Percentiles rank a stretch among this genome's conserved stretches.
These are phyloP conservation scores for Pachypsylla venusta DNA, from an alignment of 1,140 invertebrate genomes.

Conservation along the genomic window DNA sequence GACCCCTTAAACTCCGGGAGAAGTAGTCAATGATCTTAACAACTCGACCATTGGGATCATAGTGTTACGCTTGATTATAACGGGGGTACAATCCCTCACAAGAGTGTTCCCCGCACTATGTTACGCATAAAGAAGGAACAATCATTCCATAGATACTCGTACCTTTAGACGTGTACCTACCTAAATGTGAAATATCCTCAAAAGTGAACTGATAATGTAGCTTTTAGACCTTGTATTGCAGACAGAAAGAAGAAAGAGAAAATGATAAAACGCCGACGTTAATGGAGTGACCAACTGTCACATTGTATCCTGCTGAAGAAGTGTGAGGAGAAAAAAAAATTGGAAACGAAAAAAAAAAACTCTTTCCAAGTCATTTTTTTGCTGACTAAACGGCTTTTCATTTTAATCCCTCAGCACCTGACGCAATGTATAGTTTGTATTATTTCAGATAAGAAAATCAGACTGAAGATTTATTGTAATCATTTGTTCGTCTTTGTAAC, in stretches of 20 bases:
- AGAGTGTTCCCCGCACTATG: too few relatives aligned
- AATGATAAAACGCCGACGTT: not conserved
- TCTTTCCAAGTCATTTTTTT: not conserved
- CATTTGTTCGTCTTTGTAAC: conserved; percentile 4
- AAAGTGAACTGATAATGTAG: not conserved
- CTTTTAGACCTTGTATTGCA: not conserved
- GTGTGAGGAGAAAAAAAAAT: not conserved
- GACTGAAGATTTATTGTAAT: not conserved
- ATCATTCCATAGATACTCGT: too few relatives aligned
- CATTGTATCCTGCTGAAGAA: not conserved
- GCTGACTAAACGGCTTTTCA: conserved; percentile 4
- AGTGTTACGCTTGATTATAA: too few relatives aligned
- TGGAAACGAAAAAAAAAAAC: not conserved
- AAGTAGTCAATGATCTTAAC: too few relatives aligned
- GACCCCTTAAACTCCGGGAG: too few relatives aligned
- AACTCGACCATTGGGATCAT: too few relatives aligned
- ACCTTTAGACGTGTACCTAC: too few relatives aligned
- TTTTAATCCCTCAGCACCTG: conserved; percentile 7
- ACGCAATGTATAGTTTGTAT: conserved; percentile 8
- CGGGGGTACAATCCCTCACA: too few relatives aligned
- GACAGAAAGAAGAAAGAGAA: not conserved
- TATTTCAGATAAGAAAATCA: conserved; percentile 3
- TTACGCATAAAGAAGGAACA: too few relatives aligned
- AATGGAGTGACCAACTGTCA: conserved; percentile 9
- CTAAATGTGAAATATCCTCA: not conserved